Evolutionary conservation across 2,113 vertebrate genomes (phyloP), one percentile per base, ranked within the genome.

Genomic region (Cochlearius cochlearius): DNA sequence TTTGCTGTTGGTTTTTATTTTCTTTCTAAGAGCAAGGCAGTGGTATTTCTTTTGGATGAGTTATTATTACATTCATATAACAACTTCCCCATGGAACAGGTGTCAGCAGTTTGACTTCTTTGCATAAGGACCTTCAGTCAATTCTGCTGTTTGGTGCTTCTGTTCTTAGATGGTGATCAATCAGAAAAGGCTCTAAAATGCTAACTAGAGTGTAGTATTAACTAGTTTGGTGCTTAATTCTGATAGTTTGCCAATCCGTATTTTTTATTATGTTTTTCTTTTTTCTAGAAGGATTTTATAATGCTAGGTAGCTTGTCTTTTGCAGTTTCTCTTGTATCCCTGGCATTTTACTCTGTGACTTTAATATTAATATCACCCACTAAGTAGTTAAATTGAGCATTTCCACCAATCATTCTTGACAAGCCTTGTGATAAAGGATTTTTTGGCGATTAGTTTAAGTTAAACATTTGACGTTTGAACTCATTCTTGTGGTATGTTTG

Each of bases 401-500:
- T 88, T 93, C 67, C 81, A 96, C 71, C 85, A 86, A 50, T 94
- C 87, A 82, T 92, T 95, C 90, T 52, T 91, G 81, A 91, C 87
- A 82, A 90, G 74, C 66, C 81, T 91, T 76, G 81, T 64, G 93
- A 94, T 94, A 93, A 93, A 94, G 89, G 74, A 81, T 81, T 92
- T 94, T 96, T 88, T 79, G 36, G 87, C 0, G 6, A 90, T 94
- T 91, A 90, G 90, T 75, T 60, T 75, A 94, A 92, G 84, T 95
- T 96, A 94, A 96, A 96, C 87, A 94, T 95, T 91, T 91, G 84
- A 94, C 93, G 94, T 96, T 60, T 94, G 94, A 96, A 95, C 94
- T 96, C 96, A 94, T 96, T 96, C 87, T 95, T 96, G 82, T 94
- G 93, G 92, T 83, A 95, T 96, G 90, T 91, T 95, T 96, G 85